phyloP scores from a whole-genome alignment of 2,797 vertebrate genomes.

The Notolabrus celidotus region DNA sequence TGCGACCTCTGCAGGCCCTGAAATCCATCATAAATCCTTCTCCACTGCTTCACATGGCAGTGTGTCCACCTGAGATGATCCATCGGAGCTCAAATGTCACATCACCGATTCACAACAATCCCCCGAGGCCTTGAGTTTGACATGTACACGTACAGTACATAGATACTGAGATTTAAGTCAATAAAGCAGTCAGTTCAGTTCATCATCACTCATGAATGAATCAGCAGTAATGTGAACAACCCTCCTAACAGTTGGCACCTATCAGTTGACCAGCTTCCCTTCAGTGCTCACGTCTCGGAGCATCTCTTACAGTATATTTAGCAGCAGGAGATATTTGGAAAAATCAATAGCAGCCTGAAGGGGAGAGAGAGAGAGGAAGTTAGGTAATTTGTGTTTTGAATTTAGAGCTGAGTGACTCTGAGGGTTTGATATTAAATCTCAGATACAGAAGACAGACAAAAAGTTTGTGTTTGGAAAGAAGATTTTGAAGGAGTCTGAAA shows the following conservation, averaged over 20 bases:
- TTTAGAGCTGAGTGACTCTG: conserved; percentile 36
- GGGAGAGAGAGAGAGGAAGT: conserved; percentile 29
- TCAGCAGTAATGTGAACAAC: conserved; percentile 37
- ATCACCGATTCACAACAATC: conserved; percentile 11
- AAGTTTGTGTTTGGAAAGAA: conserved; percentile 8
- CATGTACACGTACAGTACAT: conserved; percentile 5
- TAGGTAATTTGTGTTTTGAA: conserved; percentile 36
- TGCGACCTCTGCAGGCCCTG: conserved; percentile 10
- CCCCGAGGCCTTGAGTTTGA: conserved; percentile 13
- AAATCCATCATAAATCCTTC: conserved; percentile 18
- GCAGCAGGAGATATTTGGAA: conserved; percentile 67
- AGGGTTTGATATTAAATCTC: conserved; percentile 2
- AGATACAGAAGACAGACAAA: conserved; percentile 14
- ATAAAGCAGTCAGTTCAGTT: conserved; percentile 29
- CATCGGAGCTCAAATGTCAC: conserved; percentile 26
- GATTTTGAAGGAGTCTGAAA: conserved; percentile 25
- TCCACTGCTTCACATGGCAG: conserved; percentile 20
- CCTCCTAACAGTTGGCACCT: conserved; percentile 23
- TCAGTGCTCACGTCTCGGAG: conserved; percentile 31
- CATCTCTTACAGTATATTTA: conserved; percentile 65
- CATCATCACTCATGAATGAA: conserved; percentile 24
- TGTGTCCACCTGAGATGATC: conserved; percentile 16
- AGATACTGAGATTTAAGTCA: conserved; percentile 24
- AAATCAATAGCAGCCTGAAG: conserved; percentile 70
- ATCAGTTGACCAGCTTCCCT: conserved; percentile 48